phyloP scores from a whole-genome alignment of 2,888 invertebrate species.

The Cotesia congregata region DNA sequence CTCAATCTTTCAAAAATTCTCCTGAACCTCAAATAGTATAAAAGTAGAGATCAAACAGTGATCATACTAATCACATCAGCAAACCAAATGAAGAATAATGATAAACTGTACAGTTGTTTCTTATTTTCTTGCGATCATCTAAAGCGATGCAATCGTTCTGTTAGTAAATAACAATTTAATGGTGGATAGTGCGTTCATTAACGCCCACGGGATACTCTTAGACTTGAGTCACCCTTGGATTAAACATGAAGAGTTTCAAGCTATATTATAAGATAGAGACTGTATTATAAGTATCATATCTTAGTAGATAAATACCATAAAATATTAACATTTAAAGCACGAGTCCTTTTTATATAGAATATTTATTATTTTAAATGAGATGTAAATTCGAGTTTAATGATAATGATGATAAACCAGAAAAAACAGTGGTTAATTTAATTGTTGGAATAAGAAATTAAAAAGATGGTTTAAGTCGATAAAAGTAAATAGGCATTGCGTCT shows the following conservation, averaged over 20 bases:
- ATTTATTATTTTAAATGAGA: no score
- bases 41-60: no score
- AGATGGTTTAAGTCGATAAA: not conserved
- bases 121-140: not conserved
- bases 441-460: not conserved
- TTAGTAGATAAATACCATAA: no score
- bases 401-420: not conserved
- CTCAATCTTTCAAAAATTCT: no score
- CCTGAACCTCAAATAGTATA: no score
- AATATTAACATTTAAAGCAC: no score
- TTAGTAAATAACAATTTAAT: conserved; percentile 1
- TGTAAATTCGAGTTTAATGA: not conserved
- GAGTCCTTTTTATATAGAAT: no score
- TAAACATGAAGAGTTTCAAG: not conserved
- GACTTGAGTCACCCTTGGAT: not conserved
- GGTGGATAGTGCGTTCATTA: not conserved
- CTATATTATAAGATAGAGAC: no score
- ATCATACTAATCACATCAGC: not conserved
- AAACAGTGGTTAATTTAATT: not conserved
- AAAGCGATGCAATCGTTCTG: conserved; percentile 7
- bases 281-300: no score
- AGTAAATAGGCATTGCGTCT: not conserved
- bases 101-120: not conserved
- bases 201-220: not conserved
- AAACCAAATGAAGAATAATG: not conserved